Evolutionary conservation across 2,888 invertebrate species (phyloP).

Genomic region (Pollenia amentaria): DNA sequence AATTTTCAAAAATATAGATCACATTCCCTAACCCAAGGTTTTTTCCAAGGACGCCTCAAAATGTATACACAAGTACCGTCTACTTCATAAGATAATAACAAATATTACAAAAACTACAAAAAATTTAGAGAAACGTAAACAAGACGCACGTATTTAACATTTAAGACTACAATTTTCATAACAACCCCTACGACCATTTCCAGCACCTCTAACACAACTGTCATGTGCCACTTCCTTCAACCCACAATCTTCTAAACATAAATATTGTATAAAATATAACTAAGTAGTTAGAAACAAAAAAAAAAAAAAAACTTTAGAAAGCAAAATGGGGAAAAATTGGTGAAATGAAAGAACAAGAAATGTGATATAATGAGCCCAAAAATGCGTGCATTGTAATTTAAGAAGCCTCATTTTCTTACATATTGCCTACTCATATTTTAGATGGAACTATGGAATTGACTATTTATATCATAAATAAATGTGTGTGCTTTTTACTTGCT

Average conservation of each 20-base stretch:
- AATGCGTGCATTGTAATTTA: conserved; percentile 76
- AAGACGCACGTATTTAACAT: conserved; percentile 65
- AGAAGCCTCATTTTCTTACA: conserved; percentile 71
- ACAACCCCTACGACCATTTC: conserved; percentile 5
- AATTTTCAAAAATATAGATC: too few relatives aligned
- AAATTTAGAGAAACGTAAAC: conserved; percentile 31
- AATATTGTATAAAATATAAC: conserved; percentile 43
- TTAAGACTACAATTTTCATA: conserved; percentile 48
- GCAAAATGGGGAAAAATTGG: conserved; percentile 5
- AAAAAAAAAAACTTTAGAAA: neutral
- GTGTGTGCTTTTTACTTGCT: neutral
- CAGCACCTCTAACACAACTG: neutral
- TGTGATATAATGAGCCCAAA: conserved; percentile 75
- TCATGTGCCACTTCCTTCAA: conserved; percentile 7
- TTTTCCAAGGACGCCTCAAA: conserved; percentile 34
- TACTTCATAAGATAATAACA: conserved; percentile 28
- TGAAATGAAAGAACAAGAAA: conserved; percentile 40
- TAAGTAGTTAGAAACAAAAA: conserved; percentile 38
- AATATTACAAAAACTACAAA: neutral
- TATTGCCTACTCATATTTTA: conserved; percentile 53
- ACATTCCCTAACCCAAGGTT: neutral
- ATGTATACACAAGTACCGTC: conserved; percentile 20
- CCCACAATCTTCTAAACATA: conserved; percentile 47
- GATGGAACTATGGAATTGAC: conserved; percentile 60
- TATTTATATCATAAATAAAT: conserved; percentile 59